A percentile compares a stretch with the other conserved stretches of the same genome.
Evolutionary conservation across 2,888 invertebrate species (phyloP).

Genomic region (Dicyrtoma fusca): DNA sequence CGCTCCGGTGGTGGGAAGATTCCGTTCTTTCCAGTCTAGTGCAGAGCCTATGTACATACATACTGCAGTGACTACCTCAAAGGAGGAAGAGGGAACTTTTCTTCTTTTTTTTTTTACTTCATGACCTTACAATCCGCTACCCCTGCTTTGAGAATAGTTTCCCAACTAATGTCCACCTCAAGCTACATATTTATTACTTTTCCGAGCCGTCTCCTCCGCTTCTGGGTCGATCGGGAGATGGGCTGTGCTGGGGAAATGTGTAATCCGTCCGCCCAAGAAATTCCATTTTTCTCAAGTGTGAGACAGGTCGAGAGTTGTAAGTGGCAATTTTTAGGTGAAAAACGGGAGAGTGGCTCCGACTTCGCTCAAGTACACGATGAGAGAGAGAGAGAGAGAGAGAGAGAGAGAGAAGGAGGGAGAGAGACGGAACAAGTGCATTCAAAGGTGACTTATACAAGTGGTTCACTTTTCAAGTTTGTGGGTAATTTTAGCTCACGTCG

Average conservation of each 20-base stretch:
- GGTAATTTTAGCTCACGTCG: neutral
- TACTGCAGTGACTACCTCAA: too few species aligned
- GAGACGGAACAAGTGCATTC: constrained; percentile 10
- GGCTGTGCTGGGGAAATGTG: neutral
- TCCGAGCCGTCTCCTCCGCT: too few species aligned
- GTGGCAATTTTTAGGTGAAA: constrained; percentile 25
- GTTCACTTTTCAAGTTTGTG: constrained; percentile 4
- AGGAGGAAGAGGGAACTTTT: neutral
- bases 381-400: neutral
- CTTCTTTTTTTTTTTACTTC: constrained; percentile 1
- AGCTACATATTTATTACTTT: neutral
- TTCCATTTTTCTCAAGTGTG: constrained; percentile 25
- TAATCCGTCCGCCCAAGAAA: constrained; percentile 5
- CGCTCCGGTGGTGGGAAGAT: too few species aligned
- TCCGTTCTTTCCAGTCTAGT: too few species aligned
- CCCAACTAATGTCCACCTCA: too few species aligned
- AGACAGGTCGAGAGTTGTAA: constrained; percentile 26
- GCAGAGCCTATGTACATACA: too few species aligned
- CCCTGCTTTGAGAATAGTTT: neutral
- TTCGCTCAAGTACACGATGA: too few species aligned
- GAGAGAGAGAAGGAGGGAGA: neutral
- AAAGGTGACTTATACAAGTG: constrained; percentile 25
- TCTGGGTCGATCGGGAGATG: too few species aligned
- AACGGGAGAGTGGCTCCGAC: neutral
- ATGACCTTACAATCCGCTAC: neutral